phyloP scores from a whole-genome alignment of 2,888 invertebrate species.

The Drosophila nr. perissopoda region DNA sequence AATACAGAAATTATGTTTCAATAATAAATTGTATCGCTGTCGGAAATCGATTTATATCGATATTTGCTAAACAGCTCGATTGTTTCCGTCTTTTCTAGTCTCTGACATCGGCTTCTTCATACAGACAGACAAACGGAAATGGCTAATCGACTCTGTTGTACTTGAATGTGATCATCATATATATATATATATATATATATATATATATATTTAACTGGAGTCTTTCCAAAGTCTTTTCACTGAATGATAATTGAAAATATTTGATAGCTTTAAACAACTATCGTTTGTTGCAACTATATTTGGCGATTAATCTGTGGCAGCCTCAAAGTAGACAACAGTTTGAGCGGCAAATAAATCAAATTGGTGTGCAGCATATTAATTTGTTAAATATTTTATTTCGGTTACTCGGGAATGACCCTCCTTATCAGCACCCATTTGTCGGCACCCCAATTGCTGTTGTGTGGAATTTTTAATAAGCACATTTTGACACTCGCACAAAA shows the following conservation, averaged over 20 bases:
- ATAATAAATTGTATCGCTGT: not conserved
- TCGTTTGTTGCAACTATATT: not conserved
- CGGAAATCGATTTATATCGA: not conserved
- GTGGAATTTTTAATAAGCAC: constrained; percentile 79
- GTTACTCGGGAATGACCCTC: not conserved
- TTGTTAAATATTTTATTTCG: constrained; percentile 33
- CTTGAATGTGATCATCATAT: not conserved
- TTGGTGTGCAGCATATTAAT: constrained; percentile 28
- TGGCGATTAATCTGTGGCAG: not conserved
- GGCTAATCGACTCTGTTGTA: not conserved
- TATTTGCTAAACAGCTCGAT: not conserved
- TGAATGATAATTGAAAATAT: not conserved
- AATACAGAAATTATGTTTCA: not conserved
- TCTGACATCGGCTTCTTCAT: not conserved
- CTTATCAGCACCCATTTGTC: not conserved
- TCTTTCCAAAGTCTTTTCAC: not conserved
- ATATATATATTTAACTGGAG: not conserved
- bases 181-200: not conserved
- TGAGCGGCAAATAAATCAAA: constrained; percentile 12
- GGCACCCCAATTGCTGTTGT: constrained; percentile 4
- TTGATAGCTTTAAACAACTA: not conserved
- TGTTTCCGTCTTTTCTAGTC: not conserved
- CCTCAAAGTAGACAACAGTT: constrained; percentile 47
- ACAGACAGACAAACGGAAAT: not conserved
- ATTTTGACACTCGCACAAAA: constrained; percentile 81